These are phyloP conservation scores for Saxidomus purpurata DNA, from an alignment of 1,140 invertebrate genomes.

Conservation along the genomic window DNA sequence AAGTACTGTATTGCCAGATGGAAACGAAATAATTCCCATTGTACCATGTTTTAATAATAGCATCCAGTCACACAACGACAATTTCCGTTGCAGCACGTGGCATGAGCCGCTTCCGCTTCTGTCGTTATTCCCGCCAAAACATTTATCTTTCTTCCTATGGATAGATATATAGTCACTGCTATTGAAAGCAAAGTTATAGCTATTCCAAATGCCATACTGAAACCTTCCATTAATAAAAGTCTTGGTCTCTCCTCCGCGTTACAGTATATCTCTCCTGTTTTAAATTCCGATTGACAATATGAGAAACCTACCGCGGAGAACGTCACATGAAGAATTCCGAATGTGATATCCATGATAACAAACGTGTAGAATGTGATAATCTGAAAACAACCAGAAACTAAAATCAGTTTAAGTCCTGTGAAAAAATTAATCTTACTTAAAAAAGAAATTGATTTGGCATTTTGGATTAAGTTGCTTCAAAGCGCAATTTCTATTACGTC, in stretches of 20 bases:
- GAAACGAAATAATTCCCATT: too few species aligned
- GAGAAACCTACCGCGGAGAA: slow-evolving; percentile 28
- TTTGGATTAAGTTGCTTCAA: too few species aligned
- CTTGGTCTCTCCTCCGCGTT: slow-evolving; percentile 32
- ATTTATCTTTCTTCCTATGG: not conserved
- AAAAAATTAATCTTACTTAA: too few species aligned
- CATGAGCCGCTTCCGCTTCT: not conserved
- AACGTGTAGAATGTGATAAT: slow-evolving; percentile 34
- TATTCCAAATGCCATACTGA: slow-evolving; percentile 37
- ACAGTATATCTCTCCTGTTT: slow-evolving; percentile 6
- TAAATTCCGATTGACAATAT: slow-evolving; percentile 10
- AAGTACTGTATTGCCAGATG: too few species aligned
- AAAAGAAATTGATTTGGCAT: too few species aligned
- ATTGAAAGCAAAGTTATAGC: not conserved
- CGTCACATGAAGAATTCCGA: slow-evolving; percentile 32
- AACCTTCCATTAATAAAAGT: not conserved
- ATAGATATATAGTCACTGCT: slow-evolving; percentile 13
- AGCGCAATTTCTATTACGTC: too few species aligned
- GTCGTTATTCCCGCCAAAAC: not conserved
- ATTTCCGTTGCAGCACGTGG: slow-evolving; percentile 2
- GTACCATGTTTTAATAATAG: too few species aligned
- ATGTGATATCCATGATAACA: slow-evolving; percentile 25
- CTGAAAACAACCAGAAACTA: not conserved
- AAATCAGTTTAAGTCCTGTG: too few species aligned
- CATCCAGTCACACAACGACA: not conserved